Evolutionary conservation across 2,113 vertebrate genomes (phyloP).

Genomic region (Ptilorrhoa leucosticta): DNA sequence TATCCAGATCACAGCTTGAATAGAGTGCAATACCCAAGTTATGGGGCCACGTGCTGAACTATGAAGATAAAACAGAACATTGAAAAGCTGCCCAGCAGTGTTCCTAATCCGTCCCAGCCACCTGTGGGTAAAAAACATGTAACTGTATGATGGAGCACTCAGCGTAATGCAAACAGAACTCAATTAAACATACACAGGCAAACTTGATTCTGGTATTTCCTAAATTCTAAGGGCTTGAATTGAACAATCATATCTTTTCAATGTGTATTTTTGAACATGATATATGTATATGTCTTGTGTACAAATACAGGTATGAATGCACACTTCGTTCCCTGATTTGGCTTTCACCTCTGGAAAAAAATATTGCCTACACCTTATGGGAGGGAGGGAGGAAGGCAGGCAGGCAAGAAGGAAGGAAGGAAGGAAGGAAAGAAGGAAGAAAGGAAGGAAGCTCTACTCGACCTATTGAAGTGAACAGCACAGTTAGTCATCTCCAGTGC

Average conservation of each 20-base stretch:
- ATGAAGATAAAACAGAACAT: constrained; percentile 52
- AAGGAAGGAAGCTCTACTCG: neutral
- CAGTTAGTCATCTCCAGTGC: neutral
- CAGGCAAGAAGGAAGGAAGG: too few species aligned
- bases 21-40: neutral
- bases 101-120: constrained; percentile 51
- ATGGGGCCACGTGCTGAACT: constrained; percentile 7
- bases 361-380: neutral
- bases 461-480: neutral
- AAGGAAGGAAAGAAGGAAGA: neutral
- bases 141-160: neutral
- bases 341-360: neutral
- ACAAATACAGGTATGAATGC: neutral
- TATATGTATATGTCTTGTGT: neutral
- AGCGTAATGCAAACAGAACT: neutral
- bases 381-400: rapidly evolving
- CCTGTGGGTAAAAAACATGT: constrained; percentile 19
- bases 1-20: constrained; percentile 37
- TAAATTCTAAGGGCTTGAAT: neutral
- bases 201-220: neutral
- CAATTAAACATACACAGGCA: neutral
- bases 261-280: neutral
- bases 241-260: neutral
- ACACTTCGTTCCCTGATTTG: neutral
- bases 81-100: constrained; percentile 50